A percentile compares a stretch with the other conserved stretches of the same genome.
phyloP scores from a whole-genome alignment of 1,140 invertebrate genomes.

The Anastatus disparis region DNA sequence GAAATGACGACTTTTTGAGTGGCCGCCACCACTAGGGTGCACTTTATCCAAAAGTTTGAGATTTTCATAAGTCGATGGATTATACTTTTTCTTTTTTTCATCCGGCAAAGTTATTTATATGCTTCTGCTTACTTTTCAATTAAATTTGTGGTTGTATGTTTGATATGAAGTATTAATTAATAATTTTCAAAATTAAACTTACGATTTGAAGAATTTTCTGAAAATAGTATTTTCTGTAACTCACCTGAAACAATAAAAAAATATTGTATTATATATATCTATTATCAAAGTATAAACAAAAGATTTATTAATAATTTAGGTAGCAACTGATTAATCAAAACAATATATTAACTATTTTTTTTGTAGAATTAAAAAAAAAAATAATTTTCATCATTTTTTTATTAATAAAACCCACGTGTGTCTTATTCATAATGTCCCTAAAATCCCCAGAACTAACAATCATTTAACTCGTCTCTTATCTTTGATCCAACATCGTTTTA shows the following conservation, averaged over 20 bases:
- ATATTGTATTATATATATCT: background rate
- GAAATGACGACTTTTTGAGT: slow-evolving; percentile 21
- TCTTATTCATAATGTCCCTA: too few species aligned
- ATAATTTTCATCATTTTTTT: too few species aligned
- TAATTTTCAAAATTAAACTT: background rate
- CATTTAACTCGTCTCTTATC: slow-evolving; percentile 19
- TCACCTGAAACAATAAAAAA: slow-evolving; percentile 25
- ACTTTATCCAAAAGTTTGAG: background rate
- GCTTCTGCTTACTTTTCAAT: background rate
- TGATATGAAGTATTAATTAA: too few species aligned
- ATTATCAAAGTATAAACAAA: background rate
- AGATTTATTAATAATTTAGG: too few species aligned
- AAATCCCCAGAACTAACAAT: slow-evolving; percentile 22
- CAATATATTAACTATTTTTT: too few species aligned
- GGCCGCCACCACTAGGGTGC: too few species aligned
- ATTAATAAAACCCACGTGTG: too few species aligned
- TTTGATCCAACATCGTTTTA: background rate
- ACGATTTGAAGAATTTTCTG: background rate
- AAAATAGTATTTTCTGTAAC: background rate
- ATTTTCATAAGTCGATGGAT: background rate
- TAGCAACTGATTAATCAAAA: too few species aligned
- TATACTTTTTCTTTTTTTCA: too few species aligned
- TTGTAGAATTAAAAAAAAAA: too few species aligned
- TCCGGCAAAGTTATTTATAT: background rate
- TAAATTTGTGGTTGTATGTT: too few species aligned